phyloP scores from a whole-genome alignment of 2,888 invertebrate genomes.

The Caenorhabditis sp. region DNA sequence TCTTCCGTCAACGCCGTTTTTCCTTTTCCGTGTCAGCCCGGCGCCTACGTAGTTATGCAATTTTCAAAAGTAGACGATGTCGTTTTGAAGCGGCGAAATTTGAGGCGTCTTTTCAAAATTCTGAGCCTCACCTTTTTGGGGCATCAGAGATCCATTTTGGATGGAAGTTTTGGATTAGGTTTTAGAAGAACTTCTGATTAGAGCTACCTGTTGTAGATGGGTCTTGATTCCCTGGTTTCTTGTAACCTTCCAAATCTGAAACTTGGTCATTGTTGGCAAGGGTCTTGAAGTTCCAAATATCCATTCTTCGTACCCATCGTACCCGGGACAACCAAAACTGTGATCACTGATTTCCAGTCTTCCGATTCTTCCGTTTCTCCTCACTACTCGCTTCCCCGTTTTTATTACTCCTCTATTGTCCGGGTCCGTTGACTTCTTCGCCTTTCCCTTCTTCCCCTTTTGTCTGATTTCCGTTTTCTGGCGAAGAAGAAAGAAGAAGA shows the following conservation, averaged over 20 bases:
- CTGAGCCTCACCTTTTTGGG: neutral
- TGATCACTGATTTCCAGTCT: conserved; percentile 14
- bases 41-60: conserved; percentile 19
- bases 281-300: too few relatives aligned
- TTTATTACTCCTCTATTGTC: conserved; percentile 35
- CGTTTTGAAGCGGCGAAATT: neutral
- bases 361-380: neutral
- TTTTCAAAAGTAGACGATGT: neutral
- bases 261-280: too few relatives aligned
- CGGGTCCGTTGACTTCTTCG: conserved; percentile 9
- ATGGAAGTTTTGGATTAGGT: too few relatives aligned
- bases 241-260: too few relatives aligned
- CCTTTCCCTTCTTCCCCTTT: conserved; percentile 9
- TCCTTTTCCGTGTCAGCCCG: too few relatives aligned
- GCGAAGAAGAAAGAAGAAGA: conserved; percentile 1
- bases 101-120: neutral
- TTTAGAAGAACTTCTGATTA: too few relatives aligned
- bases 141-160: too few relatives aligned
- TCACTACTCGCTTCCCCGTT: conserved; percentile 1
- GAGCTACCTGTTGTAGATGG: too few relatives aligned
- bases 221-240: too few relatives aligned
- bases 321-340: neutral
- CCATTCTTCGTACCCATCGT: neutral
- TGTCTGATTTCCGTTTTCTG: conserved; percentile 60
- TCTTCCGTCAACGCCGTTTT: conserved; percentile 17